Base-by-base conservation (phyloP, 2,113 vertebrate genomes). In the Gymnorhina tibicen region DNA sequence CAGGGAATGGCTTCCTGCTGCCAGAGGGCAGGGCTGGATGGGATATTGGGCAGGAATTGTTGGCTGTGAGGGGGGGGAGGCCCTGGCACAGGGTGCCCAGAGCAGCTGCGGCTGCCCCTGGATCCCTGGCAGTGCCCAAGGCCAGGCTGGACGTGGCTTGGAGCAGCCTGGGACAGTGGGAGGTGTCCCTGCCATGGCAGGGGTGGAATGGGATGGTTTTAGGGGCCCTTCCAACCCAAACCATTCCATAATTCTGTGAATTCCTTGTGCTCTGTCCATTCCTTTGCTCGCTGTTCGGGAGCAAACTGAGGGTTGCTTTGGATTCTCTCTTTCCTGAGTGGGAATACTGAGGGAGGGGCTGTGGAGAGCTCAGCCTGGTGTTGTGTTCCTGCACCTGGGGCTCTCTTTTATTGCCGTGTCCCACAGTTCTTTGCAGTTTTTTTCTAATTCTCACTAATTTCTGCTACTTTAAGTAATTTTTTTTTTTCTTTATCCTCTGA, bases 41-140 rank as follows among this genome's bases (percentile, higher is more conserved):
- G 28, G 53, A 75, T 26, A 3, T 3, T 35, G 62, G 62, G 46
- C 0, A n/a, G n/a, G 2, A 82, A 39, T 60, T 5, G 4, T 4
- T 52, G 18, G 3, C 60, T 74, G 33, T 0, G 2, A 82, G 60
- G 39, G 23, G n/a, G 44, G 22, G 1, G 0, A 52, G 37, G 23
- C 22, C 15, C 52, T 81, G 77, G 37, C 19, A 59, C 18, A 30
- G 56, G 28, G 3, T 67, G 37, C 27, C 13, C 52, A 66, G 68
- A 28, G 58, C 0, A 80, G 68, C 52, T 81, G 76, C 28, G 76
- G 59, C 44, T 81, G 86, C 18, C 37, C 50, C 76, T 52, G 73
- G 39, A 75, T 60, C 69, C 60, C 69, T 82, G 78, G 19, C 0
- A 46, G 28, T 68, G 46, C 0, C 46, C 69, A 1, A 53, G 39